These are phyloP conservation scores for Tinamus major DNA, from an alignment of 2,797 vertebrate genomes.

Conservation along the genomic window DNA sequence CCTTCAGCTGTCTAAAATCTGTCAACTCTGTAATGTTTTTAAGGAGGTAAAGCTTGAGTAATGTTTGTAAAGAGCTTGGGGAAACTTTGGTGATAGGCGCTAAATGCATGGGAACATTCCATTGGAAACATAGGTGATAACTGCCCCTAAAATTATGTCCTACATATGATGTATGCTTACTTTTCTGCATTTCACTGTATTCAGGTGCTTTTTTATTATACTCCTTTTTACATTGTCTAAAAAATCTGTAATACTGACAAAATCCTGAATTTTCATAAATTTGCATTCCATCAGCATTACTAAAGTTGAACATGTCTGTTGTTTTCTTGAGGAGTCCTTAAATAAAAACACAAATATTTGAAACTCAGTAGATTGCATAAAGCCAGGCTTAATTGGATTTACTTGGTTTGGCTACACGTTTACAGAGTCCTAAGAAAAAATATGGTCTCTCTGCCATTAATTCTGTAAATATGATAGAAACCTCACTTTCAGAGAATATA, in stretches of 20 bases:
- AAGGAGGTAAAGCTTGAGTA: not conserved
- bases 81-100: not conserved
- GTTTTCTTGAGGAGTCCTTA: not conserved
- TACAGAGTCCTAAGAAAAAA: not conserved
- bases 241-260: not conserved
- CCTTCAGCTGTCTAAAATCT: not conserved
- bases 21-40: not conserved
- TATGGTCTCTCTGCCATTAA: not conserved
- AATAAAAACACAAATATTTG: not conserved
- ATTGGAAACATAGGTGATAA: not conserved
- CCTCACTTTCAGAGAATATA: not conserved
- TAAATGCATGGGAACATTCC: not conserved
- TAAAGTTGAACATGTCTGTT: not conserved
- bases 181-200: not conserved
- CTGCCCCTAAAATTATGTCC: not conserved
- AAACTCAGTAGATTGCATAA: not conserved
- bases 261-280: not conserved
- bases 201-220: not conserved
- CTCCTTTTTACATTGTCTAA: not conserved
- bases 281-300: not conserved
- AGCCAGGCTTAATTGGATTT: not conserved
- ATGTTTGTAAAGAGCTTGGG: not conserved
- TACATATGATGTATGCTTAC: not conserved
- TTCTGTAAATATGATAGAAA: not conserved
- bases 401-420: not conserved